phyloP scores from a whole-genome alignment of 2,888 invertebrate genomes.

The Eudemis profundana region DNA sequence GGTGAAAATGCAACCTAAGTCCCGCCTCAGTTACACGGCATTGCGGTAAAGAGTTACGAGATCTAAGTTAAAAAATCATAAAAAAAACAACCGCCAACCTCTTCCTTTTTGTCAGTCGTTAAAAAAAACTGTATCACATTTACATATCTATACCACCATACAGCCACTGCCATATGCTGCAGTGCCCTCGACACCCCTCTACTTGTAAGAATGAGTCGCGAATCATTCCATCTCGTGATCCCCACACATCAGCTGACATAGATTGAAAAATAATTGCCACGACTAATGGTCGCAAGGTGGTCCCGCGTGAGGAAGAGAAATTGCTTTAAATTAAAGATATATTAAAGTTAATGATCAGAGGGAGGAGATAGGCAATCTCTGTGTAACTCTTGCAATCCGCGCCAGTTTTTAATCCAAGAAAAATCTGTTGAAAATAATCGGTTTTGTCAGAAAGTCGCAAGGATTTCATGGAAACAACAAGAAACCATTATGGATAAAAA shows the following conservation, averaged over 20 bases:
- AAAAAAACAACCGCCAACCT: too few species aligned
- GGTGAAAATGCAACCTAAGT: too few species aligned
- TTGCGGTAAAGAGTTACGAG: too few species aligned
- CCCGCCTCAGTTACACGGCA: too few species aligned
- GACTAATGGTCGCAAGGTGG: background rate
- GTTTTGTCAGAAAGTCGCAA: too few species aligned
- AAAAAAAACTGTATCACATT: background rate
- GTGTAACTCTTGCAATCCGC: too few species aligned
- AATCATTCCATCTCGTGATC: background rate
- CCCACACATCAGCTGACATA: constrained; percentile 15
- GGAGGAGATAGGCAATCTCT: background rate
- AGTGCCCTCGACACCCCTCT: background rate
- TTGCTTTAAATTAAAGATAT: background rate
- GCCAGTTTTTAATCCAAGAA: too few species aligned
- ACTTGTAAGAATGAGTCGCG: constrained; percentile 16
- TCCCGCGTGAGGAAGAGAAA: background rate
- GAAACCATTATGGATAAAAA: too few species aligned
- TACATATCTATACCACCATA: background rate
- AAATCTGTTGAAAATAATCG: too few species aligned
- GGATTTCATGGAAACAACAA: too few species aligned
- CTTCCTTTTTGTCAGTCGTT: background rate
- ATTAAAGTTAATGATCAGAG: background rate
- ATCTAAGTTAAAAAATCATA: too few species aligned
- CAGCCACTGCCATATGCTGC: constrained; percentile 11
- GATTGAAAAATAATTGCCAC: constrained; percentile 26